phyloP scores from a whole-genome alignment of 2,113 vertebrate species.

The Pseudorhombus dupliciocellatus region DNA sequence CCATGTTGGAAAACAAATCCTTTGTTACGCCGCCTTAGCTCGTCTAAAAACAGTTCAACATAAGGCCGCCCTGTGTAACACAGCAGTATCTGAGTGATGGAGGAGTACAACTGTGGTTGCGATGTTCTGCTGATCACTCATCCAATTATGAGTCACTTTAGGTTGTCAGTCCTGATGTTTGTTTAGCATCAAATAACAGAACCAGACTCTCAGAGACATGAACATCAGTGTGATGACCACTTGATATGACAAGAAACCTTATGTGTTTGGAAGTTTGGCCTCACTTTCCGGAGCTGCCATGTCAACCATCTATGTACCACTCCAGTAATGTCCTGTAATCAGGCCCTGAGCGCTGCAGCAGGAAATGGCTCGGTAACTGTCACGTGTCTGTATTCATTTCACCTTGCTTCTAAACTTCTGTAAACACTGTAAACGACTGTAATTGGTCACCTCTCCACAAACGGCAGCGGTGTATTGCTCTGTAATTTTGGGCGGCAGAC shows the following conservation, averaged over 20 bases:
- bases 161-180: too few species aligned
- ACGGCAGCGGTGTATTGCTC: slow-evolving; percentile 35
- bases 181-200: too few species aligned
- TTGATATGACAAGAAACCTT: too few species aligned
- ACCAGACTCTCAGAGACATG: too few species aligned
- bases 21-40: neutral
- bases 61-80: neutral
- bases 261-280: too few species aligned
- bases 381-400: neutral
- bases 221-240: neutral
- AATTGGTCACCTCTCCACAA: slow-evolving; percentile 41
- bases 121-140: too few species aligned
- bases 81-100: neutral
- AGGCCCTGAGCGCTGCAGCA: neutral
- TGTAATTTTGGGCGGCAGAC: slow-evolving; percentile 5
- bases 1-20: neutral
- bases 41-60: neutral
- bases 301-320: too few species aligned
- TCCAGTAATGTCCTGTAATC: neutral
- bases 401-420: neutral
- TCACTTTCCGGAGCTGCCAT: too few species aligned
- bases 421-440: neutral
- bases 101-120: neutral
- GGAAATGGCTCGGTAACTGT: neutral
- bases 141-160: too few species aligned